phyloP scores from a whole-genome alignment of 35 echinoderm and acorn worm genomes.

The Ophioderma brevispina region DNA sequence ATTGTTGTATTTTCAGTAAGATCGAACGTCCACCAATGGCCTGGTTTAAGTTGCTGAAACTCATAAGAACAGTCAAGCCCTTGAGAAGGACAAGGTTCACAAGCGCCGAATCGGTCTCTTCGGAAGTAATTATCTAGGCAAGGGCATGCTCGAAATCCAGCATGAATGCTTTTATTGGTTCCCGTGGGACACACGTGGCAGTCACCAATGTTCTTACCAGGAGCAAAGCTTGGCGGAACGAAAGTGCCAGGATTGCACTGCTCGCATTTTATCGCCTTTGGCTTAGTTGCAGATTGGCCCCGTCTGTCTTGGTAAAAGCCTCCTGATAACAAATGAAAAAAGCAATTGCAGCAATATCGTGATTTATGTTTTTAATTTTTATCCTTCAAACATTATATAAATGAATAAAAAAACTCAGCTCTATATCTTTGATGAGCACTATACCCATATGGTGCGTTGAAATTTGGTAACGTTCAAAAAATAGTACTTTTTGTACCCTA shows the following conservation, averaged over 20 bases:
- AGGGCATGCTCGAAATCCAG: slow-evolving; percentile 59
- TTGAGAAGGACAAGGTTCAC: slow-evolving; percentile 13
- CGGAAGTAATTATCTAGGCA: slow-evolving; percentile 54
- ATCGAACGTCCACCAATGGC: slow-evolving; percentile 38
- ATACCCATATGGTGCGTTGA: no score
- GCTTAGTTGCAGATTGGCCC: not conserved
- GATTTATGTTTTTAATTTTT: no score
- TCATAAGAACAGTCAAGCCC: slow-evolving; percentile 33
- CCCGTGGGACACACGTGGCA: slow-evolving; percentile 50
- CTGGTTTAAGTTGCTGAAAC: not conserved
- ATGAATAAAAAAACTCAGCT: no score
- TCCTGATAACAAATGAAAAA: no score
- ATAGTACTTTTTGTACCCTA: no score
- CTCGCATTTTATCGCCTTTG: slow-evolving; percentile 4
- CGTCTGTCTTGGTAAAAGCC: slow-evolving; percentile 51
- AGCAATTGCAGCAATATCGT: no score
- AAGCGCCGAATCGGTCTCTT: slow-evolving; percentile 45
- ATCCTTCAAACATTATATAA: no score
- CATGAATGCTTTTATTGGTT: slow-evolving; percentile 25
- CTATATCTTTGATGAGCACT: no score
- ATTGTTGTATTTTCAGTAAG: not conserved
- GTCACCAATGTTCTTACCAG: not conserved
- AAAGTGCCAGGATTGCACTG: slow-evolving; percentile 40
- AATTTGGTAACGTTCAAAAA: no score
- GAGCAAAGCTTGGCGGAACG: not conserved